Base-by-base conservation (phyloP, 1,140 invertebrate species). In the Akabosia matsudoensis region DNA sequence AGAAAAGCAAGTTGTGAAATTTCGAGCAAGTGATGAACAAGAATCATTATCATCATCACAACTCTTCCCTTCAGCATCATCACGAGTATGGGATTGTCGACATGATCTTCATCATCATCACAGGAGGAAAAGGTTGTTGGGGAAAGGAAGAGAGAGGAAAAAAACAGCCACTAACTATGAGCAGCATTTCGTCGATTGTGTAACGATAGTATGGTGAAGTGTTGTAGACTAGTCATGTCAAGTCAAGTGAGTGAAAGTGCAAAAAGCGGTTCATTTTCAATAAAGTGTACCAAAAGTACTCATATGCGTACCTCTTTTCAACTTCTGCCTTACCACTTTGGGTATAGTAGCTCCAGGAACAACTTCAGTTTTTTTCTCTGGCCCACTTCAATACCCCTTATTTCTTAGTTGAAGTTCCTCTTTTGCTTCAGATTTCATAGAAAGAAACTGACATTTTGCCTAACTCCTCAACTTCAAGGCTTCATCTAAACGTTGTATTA, bases 1-100 rank as follows among this genome's bases (percentile, higher is more conserved):
- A 30, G n/a, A 61, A 67, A 30, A 67, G n/a, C 61, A 67, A 67
- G 26, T 67, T 67, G 61, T 67, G 61, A 67, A 67, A 67, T 67
- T 28, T 24, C 61, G 31, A 31, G 61, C 30, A 10, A 7, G 22
- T 22, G 22, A 4, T 22, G 28, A 7, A 67, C 61, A 28, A 56
- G 61, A 7, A 31, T 67, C 61, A 67, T 67, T 30, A 28, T 67
- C 61, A 67, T 31, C 61, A 30, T 67, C 61, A 67, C 28, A 24
- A 28, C 30, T 7, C 28, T 22, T 10, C 3, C 1, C 61, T 16
- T 28, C 61, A 30, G 7, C 4, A 4, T 67, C 3, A 4, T 67
- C 61, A 13, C n/a, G n/a, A 45, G 18, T 18, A 45, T 45, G 7
- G 37, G 7, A 45, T 45, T 45, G 37, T 45, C 37, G 37, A 45